Evolutionary conservation across 35 echinoderm and acorn worm genomes (phyloP).

Genomic region (Apostichopus californicus): DNA sequence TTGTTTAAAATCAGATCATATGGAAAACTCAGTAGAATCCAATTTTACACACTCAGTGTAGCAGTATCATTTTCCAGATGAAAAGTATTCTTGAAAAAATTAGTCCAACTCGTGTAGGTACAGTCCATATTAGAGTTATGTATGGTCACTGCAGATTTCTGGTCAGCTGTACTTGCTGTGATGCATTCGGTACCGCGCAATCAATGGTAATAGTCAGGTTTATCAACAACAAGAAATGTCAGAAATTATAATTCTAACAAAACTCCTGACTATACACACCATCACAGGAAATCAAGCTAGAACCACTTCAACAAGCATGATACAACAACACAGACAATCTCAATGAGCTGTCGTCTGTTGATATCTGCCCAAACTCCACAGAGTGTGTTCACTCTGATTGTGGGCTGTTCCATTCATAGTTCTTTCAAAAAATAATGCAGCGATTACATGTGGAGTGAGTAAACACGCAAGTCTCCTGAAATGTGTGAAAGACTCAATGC

Average conservation of each 20-base stretch:
- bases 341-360: slow-evolving; percentile 11
- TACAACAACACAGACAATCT: slow-evolving; percentile 27
- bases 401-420: slow-evolving; percentile 36
- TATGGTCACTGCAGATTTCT: neutral
- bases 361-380: slow-evolving; percentile 1
- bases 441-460: slow-evolving; percentile 24
- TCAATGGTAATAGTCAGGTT: neutral
- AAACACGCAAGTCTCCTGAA: slow-evolving; percentile 49
- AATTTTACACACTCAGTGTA: too few relatives aligned
- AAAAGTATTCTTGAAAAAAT: too few relatives aligned
- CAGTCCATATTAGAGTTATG: neutral
- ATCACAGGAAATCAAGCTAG: neutral
- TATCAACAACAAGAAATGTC: neutral
- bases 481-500: slow-evolving; percentile 40
- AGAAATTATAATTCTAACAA: neutral
- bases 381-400: slow-evolving; percentile 34
- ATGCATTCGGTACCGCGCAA: too few relatives aligned
- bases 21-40: too few relatives aligned
- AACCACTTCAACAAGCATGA: slow-evolving; percentile 8
- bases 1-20: neutral
- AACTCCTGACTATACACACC: neutral
- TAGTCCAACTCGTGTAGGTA: neutral
- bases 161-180: neutral
- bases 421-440: neutral
- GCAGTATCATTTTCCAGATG: too few relatives aligned